phyloP scores from a whole-genome alignment of 37 sponge, comb jelly and placozoan species.

The Ianthella basta region DNA sequence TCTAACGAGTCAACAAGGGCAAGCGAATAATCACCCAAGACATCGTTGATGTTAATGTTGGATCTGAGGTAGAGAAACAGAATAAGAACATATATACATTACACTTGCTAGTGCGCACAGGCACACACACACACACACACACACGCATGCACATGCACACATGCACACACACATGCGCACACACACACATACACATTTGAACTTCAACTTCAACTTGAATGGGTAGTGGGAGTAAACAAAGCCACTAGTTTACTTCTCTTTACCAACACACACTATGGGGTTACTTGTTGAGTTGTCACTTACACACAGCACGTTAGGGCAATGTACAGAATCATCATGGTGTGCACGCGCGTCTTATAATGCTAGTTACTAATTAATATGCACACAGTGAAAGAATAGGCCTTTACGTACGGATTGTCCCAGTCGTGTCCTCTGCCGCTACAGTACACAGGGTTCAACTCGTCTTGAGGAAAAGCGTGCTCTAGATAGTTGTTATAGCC shows the following conservation, averaged over 20 bases:
- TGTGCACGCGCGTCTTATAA: too few species aligned
- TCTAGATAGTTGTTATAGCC: slow-evolving; percentile 97
- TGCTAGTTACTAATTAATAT: too few species aligned
- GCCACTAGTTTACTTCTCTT: too few species aligned
- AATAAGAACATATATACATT: too few species aligned
- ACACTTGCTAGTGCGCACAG: background rate
- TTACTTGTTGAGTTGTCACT: too few species aligned
- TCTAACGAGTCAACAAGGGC: slow-evolving; percentile 93
- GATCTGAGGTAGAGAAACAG: slow-evolving; percentile 41
- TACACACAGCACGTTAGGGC: too few species aligned
- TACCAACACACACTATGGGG: too few species aligned
- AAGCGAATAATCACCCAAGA: slow-evolving; percentile 91
- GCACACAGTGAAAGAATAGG: too few species aligned
- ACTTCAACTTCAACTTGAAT: too few species aligned
- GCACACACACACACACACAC: background rate
- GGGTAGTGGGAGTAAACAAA: too few species aligned
- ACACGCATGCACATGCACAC: slow-evolving; percentile 5
- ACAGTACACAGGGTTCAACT: slow-evolving; percentile 94
- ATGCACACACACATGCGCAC: background rate
- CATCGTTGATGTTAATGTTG: slow-evolving; percentile 96
- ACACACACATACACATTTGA: background rate
- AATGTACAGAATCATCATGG: too few species aligned
- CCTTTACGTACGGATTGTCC: slow-evolving; percentile 78
- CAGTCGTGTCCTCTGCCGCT: slow-evolving; percentile 92
- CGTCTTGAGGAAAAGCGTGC: slow-evolving; percentile 96